A percentile compares a stretch with the other conserved stretches of the same genome.
Evolutionary conservation across 2,888 invertebrate genomes (phyloP).

Genomic region (Silvanus unidentatus): DNA sequence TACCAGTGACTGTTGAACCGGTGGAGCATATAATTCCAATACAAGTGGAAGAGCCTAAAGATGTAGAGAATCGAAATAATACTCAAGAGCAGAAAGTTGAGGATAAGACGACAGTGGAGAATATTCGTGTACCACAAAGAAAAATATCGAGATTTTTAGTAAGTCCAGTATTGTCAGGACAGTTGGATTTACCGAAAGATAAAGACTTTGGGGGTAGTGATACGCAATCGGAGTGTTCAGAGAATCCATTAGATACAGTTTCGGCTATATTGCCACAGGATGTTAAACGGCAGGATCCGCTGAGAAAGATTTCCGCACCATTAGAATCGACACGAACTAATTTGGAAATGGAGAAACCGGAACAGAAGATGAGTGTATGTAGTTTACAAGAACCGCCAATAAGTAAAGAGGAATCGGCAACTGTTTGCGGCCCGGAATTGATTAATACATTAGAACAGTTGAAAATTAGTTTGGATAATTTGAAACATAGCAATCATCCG

Average conservation of each 20-base stretch:
- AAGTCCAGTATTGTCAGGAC: conserved; percentile 66
- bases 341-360: conserved; percentile 27
- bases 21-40: conserved; percentile 17
- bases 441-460: conserved; percentile 53
- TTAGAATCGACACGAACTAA: conserved; percentile 24
- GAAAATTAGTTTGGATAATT: conserved; percentile 54
- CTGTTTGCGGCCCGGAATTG: conserved; percentile 47
- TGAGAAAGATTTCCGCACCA: conserved; percentile 33
- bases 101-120: conserved; percentile 9
- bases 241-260: conserved; percentile 2
- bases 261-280: not conserved
- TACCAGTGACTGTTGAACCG: conserved; percentile 3
- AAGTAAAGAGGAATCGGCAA: conserved; percentile 33
- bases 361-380: conserved; percentile 33
- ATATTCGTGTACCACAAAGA: conserved; percentile 50
- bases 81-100: conserved; percentile 8
- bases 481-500: conserved; percentile 50
- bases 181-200: conserved; percentile 44
- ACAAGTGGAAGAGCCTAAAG: conserved; percentile 16
- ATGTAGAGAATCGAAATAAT: conserved; percentile 21
- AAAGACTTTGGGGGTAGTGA: conserved; percentile 32
- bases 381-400: conserved; percentile 32
- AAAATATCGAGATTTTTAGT: conserved; percentile 79
- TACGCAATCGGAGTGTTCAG: conserved; percentile 5
- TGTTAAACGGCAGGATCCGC: conserved; percentile 16